These are phyloP conservation scores for Epinephelus cyanopodus DNA, from an alignment of 2,113 vertebrate genomes.

Conservation along the genomic window DNA sequence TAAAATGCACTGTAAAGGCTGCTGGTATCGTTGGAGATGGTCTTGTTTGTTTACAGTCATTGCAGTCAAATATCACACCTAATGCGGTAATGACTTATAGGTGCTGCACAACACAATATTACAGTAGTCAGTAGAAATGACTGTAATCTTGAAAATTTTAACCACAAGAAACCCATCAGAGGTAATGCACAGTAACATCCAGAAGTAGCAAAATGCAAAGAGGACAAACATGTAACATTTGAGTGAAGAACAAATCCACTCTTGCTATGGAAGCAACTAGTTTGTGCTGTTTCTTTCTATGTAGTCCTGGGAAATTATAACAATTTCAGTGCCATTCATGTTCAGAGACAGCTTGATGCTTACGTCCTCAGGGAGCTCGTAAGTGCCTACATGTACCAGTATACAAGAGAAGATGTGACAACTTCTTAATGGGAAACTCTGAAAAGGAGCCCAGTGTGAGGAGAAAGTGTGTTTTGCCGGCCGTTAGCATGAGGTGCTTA, in stretches of 20 bases:
- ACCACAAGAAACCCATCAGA: background rate
- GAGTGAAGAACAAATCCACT: background rate
- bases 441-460: background rate
- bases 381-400: background rate
- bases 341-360: background rate
- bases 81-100: background rate
- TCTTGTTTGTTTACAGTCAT: conserved; percentile 17
- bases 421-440: background rate
- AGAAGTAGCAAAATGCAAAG: background rate
- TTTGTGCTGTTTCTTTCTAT: background rate
- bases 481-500: conserved; percentile 6
- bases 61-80: background rate
- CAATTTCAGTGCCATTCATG: conserved; percentile 3
- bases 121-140: background rate
- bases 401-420: background rate
- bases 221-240: background rate
- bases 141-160: background rate
- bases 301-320: background rate
- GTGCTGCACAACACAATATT: background rate
- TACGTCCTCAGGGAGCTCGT: background rate
- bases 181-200: background rate
- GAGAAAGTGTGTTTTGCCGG: background rate
- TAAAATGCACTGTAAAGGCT: background rate
- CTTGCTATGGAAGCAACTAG: background rate
- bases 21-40: background rate